Conservation (phyloP, 2,113 vertebrate genomes). For the Grammomys dolichurus region DNA sequence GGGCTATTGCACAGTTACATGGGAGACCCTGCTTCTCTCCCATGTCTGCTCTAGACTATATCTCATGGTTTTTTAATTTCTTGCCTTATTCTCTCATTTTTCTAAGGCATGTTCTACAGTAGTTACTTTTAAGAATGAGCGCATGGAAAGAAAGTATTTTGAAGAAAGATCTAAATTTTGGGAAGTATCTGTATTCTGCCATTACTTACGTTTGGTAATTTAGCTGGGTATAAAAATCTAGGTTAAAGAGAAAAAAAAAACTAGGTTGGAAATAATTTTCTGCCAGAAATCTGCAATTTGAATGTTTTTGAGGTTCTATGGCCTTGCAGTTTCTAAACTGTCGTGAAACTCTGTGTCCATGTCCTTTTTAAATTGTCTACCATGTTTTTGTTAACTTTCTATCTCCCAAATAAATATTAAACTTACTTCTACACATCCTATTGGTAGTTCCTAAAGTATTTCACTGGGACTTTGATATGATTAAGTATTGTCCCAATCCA, state of each 20-base stretch:
- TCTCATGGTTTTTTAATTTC: background rate
- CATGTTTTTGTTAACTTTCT: background rate
- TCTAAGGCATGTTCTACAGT: background rate
- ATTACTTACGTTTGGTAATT: background rate
- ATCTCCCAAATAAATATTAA: background rate
- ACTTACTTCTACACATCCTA: background rate
- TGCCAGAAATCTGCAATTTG: constrained; percentile 7
- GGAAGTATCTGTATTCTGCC: constrained; percentile 11
- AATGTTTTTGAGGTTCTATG: background rate
- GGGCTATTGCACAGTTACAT: background rate
- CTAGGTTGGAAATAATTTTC: background rate
- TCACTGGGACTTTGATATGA: background rate
- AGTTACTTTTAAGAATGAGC: constrained; percentile 10
- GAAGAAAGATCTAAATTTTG: background rate
- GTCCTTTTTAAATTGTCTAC: background rate
- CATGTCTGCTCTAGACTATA: background rate
- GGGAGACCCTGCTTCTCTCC: background rate
- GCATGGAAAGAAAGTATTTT: constrained; percentile 18
- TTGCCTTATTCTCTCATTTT: constrained; percentile 20
- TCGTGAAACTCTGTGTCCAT: background rate
- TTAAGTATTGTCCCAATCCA: background rate
- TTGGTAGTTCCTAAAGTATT: background rate
- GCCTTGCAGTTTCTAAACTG: background rate
- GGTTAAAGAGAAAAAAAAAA: background rate
- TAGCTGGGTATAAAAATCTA: constrained; percentile 43